Base-by-base conservation (phyloP, 30 jellyfish, hydroid and myxozoan genomes). In the Hydra vulgaris region DNA sequence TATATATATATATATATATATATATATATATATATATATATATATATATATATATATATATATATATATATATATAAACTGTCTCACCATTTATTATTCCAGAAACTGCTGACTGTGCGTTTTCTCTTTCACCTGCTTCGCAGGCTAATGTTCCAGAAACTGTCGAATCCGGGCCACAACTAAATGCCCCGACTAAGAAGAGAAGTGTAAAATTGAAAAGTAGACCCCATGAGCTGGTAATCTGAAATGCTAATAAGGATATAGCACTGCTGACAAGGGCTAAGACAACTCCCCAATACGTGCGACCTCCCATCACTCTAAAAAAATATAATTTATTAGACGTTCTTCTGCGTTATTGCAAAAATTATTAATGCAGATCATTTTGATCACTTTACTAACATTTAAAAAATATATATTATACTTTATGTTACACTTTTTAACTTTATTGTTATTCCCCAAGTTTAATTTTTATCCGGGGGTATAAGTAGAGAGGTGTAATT, bases 81-180 rank as follows among this genome's bases (percentile, higher is more conserved):
- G 61, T 5, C 61, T 53, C 74, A 90, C 97, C 99, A 79, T 94
- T 94, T 0, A 94, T 86, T n/a, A 94, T 77, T 21, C 99, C 99
- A 71, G 99, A 84, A 24, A 94, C 99, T 20, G 99, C 99, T 20
- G 99, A 94, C 74, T 94, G 96, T 5, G 96, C 96, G 78, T 88
- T 88, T 69, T 86, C 99, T 68, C 96, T 86, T 79, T 94, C 95
- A 18, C 99, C 99, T 76, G 88, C 94, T 71, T 94, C 95, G n/a
- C 96, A 95, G 0, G 99, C 96, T 25, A 94, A 76, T 15, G 99
- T 86, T 0, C 96, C 99, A 79, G 96, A 87, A 74, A 94, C 96
- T 77, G 88, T 81, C 7, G 96, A 90, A 70, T 94, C 99, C 74
- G 96, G 96, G 25, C 99, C 99, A 72, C 95, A 94, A 71, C 89